Percentiles rank a stretch among this genome's conserved stretches.
phyloP scores from a whole-genome alignment of 1,140 invertebrate genomes.

The Drosophila equinoxialis region DNA sequence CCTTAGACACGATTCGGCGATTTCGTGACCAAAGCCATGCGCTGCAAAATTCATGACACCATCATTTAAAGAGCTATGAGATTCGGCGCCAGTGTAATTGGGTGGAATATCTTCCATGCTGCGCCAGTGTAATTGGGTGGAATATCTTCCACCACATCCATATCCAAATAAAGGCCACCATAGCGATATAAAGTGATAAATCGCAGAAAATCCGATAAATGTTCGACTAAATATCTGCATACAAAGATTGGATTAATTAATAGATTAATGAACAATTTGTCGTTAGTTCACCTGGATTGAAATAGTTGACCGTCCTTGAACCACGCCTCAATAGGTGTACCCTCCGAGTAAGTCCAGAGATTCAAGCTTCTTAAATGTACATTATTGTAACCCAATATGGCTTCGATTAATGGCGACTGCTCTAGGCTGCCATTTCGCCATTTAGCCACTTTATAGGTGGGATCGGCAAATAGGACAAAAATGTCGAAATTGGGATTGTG shows the following conservation, averaged over 20 bases:
- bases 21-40: slow-evolving; percentile 84
- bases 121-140: slow-evolving; percentile 87
- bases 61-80: slow-evolving; percentile 85
- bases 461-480: slow-evolving; percentile 85
- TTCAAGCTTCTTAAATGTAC: slow-evolving; percentile 85
- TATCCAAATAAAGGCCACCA: slow-evolving; percentile 90
- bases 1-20: slow-evolving; percentile 85
- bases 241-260: neutral
- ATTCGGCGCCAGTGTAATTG: slow-evolving; percentile 88
- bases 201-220: slow-evolving; percentile 88
- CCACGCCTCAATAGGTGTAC: slow-evolving; percentile 86
- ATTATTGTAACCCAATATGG: slow-evolving; percentile 85
- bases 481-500: slow-evolving; percentile 85
- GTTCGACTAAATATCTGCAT: slow-evolving; percentile 82
- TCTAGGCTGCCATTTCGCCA: slow-evolving; percentile 34
- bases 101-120: slow-evolving; percentile 85
- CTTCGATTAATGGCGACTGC: slow-evolving; percentile 65
- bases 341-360: slow-evolving; percentile 85
- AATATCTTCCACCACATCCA: slow-evolving; percentile 88
- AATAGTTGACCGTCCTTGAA: slow-evolving; percentile 84
- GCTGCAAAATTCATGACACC: slow-evolving; percentile 87
- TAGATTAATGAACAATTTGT: neutral
- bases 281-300: slow-evolving; percentile 83
- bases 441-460: slow-evolving; percentile 74
- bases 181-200: slow-evolving; percentile 90